phyloP scores from a whole-genome alignment of 1,140 invertebrate species.

The Lucilia cuprina region DNA sequence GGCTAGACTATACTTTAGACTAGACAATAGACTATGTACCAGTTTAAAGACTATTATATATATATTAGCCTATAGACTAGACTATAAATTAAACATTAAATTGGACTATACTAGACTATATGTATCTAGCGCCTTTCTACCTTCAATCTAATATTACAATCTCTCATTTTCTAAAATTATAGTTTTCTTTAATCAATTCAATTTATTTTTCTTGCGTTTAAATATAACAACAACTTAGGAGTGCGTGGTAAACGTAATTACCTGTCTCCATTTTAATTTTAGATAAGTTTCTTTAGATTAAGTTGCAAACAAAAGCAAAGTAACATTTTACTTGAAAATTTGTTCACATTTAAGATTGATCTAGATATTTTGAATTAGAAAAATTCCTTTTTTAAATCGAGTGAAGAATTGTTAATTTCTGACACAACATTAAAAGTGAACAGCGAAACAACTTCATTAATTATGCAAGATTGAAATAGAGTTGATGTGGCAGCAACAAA shows the following conservation, averaged over 20 bases:
- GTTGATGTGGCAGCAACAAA: neutral
- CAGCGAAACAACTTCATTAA: constrained; percentile 1
- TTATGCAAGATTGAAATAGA: neutral
- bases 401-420: constrained; percentile 12
- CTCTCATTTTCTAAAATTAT: no score
- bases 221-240: no score
- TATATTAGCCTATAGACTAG: no score
- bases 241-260: neutral
- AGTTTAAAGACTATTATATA: no score
- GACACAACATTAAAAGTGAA: neutral
- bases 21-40: no score
- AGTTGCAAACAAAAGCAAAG: neutral
- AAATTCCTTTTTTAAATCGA: neutral
- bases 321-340: neutral
- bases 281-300: neutral
- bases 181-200: no score
- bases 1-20: no score
- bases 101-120: no score
- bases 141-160: no score
- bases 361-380: neutral
- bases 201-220: no score
- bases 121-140: no score
- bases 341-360: neutral
- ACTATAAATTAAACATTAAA: no score
- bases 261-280: constrained; percentile 3